These are phyloP conservation scores for Athene noctua DNA, from an alignment of 2,113 vertebrate genomes.

Conservation along the genomic window DNA sequence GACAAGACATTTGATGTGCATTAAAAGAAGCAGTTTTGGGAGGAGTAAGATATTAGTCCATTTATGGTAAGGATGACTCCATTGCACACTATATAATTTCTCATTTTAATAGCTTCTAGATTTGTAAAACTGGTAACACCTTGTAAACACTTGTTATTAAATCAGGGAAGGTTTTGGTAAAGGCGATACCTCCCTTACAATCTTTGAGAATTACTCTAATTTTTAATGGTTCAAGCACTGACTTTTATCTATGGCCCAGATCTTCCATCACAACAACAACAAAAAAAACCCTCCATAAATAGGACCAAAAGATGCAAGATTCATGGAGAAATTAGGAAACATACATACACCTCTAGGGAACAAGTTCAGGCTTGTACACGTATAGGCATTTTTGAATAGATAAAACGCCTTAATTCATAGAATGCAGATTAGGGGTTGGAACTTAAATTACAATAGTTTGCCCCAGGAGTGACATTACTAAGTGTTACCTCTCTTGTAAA, in stretches of 20 bases:
- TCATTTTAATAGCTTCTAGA: slow-evolving; percentile 33
- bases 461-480: neutral
- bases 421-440: neutral
- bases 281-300: neutral
- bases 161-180: neutral
- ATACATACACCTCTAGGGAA: neutral
- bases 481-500: neutral
- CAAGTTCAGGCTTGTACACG: neutral
- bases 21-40: neutral
- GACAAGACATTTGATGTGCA: neutral
- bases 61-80: neutral
- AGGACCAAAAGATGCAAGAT: neutral
- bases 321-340: neutral
- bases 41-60: neutral
- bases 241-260: neutral
- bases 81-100: neutral
- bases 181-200: neutral
- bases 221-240: neutral
- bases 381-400: neutral
- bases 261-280: neutral
- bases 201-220: neutral
- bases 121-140: neutral
- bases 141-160: neutral
- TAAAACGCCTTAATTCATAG: neutral
- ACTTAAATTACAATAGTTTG: neutral